Base-by-base conservation (phyloP, 2,797 vertebrate species). In the Channa striata region DNA sequence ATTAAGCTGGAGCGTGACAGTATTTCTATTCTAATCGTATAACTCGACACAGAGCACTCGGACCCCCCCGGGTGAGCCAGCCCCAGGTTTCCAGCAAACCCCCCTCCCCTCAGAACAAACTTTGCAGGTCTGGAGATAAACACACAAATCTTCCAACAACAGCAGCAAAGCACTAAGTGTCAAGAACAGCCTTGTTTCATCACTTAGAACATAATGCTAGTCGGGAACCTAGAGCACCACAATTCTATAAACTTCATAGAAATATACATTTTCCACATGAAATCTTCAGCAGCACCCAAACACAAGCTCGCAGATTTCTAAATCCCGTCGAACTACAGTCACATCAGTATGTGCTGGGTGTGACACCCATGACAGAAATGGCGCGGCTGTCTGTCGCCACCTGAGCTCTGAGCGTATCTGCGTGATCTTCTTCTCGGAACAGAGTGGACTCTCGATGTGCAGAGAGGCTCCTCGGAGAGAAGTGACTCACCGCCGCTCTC, bases 401-500 rank as follows among this genome's bases (percentile, higher is more conserved):
- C 60, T 25, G 44, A 74, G 74, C 81, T 83, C 63, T 68, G 64
- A 83, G 77, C 63, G 44, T 36, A 70, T 82, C 74, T 71, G 76
- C 74, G 79, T 78, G 80, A 86, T 81, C 72, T 70, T 40, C 70
- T 63, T 76, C 82, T 79, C 74, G 70, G 50, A 81, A 81, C 37
- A 40, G 36, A 78, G 74, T 58, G 52, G 56, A 74, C 61, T 72
- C 76, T 74, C 51, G 67, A 73, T 80, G 62, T 72, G 58, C 62
- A 52, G 57, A 68, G 56, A 63, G 67, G 74, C 61, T 76, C 43
- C 5, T 73, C 8, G 48, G 70, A 60, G 60, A 40, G 68, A 74
- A 76, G 74, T 74, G 89, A 91, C 78, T 90, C 84, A 90, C 77
- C 67, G 44, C 76, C 46, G n/a, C 74, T 80, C 78, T 82, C 69